These are phyloP conservation scores for Halocynthia aurantium DNA, from an alignment of 23 tunicate species.

Conservation along the genomic window DNA sequence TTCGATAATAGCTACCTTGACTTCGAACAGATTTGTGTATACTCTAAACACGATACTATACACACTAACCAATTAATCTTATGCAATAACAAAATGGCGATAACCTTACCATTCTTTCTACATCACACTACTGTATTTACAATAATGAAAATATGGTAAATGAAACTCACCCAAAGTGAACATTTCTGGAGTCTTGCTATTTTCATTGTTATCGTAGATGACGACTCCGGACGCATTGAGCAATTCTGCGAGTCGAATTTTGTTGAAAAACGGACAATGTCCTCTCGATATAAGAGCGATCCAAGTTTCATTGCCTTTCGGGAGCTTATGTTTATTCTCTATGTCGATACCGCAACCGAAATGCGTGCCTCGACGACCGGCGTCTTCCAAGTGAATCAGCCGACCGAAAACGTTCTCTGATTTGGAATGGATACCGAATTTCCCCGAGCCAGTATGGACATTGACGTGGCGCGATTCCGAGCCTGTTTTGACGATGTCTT, in stretches of 20 bases:
- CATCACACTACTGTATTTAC: too few relatives aligned
- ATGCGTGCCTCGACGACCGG: constrained; percentile 32
- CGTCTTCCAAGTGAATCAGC: constrained; percentile 58
- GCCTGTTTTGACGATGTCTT: too few relatives aligned
- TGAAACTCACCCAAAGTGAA: constrained; percentile 63
- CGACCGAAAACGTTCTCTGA: constrained; percentile 29
- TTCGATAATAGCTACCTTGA: too few relatives aligned
- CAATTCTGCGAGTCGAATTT: constrained; percentile 50
- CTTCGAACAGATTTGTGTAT: too few relatives aligned
- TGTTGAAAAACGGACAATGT: constrained; percentile 66
- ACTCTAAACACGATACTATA: too few relatives aligned
- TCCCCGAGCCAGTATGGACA: constrained; percentile 16
- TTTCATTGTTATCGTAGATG: constrained; percentile 52
- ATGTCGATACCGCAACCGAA: constrained; percentile 53
- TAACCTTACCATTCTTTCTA: too few relatives aligned
- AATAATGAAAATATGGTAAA: neutral
- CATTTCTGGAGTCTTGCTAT: constrained; percentile 43
- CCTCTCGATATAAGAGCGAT: constrained; percentile 74
- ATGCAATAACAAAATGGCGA: too few relatives aligned
- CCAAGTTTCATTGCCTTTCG: constrained; percentile 45
- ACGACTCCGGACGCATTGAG: constrained; percentile 84
- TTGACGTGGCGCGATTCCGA: neutral
- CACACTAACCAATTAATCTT: too few relatives aligned
- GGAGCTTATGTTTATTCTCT: constrained; percentile 33
- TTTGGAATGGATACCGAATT: constrained; percentile 45